These are phyloP conservation scores for Sciurus niger DNA, from an alignment of 2,113 vertebrate genomes.

Conservation along the genomic window DNA sequence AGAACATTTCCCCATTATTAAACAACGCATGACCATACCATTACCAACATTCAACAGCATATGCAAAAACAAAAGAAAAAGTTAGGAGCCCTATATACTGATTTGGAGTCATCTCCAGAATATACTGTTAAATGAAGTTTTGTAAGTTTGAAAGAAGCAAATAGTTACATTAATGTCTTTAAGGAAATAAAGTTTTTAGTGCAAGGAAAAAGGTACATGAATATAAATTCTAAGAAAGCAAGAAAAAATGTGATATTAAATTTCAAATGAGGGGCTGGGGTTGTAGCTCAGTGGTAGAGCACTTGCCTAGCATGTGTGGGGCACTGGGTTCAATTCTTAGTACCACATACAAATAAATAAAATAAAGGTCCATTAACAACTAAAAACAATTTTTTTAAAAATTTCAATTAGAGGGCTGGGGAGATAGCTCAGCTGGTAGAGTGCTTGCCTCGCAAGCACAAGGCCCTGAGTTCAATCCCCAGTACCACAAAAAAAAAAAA, in stretches of 20 bases:
- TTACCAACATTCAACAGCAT: neutral
- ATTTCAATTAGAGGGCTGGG: neutral
- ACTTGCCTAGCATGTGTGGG: too few relatives aligned
- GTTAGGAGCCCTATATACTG: neutral
- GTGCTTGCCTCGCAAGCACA: too few relatives aligned
- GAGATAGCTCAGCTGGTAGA: too few relatives aligned
- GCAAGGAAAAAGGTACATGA: neutral
- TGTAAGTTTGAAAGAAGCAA: neutral
- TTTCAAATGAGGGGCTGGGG: neutral
- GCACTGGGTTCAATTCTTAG: too few relatives aligned
- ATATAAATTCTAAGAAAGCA: constrained; percentile 20
- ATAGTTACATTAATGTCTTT: neutral
- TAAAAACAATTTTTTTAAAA: neutral
- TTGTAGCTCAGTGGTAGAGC: too few relatives aligned
- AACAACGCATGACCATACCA: neutral
- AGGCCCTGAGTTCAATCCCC: too few relatives aligned
- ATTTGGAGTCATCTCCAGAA: neutral
- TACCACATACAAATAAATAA: too few relatives aligned
- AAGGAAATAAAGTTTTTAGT: neutral
- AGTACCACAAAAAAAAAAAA: too few relatives aligned
- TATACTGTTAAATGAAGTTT: neutral
- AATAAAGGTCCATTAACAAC: too few relatives aligned
- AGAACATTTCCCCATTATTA: neutral
- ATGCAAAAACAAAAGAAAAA: neutral
- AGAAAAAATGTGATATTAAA: neutral